phyloP scores from a whole-genome alignment of 1,140 invertebrate species.

The Cheumatopsyche charites region DNA sequence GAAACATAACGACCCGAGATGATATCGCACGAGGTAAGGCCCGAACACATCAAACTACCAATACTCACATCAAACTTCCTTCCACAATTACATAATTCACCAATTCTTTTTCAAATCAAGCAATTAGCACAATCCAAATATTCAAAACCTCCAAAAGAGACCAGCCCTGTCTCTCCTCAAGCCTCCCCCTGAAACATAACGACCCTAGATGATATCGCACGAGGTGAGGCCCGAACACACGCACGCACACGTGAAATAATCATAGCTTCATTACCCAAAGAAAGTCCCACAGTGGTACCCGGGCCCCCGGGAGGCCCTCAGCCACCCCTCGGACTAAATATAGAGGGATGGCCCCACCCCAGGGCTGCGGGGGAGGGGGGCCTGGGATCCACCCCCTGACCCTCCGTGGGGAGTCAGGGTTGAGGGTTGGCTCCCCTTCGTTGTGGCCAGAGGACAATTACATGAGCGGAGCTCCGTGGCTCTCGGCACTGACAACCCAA shows the following conservation, averaged over 20 bases:
- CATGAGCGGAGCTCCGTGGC: neutral
- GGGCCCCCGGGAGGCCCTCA: neutral
- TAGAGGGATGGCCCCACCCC: conserved; percentile 43
- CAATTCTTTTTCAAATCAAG: no score
- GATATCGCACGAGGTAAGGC: conserved; percentile 25
- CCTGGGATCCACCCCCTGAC: no score
- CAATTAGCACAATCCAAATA: no score
- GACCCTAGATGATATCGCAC: conserved; percentile 29
- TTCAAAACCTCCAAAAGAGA: no score
- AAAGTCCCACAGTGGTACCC: conserved; percentile 35
- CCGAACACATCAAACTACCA: no score
- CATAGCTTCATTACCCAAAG: conserved; percentile 46
- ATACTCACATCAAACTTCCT: no score
- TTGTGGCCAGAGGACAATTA: conserved; percentile 32
- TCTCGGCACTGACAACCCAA: neutral
- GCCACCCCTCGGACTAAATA: conserved; percentile 32
- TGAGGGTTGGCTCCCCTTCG: conserved; percentile 21
- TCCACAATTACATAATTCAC: no score
- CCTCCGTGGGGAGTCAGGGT: neutral
- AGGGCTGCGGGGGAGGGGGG: no score
- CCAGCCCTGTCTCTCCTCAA: neutral
- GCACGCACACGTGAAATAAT: conserved; percentile 44
- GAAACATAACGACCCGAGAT: no score
- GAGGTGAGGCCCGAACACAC: conserved; percentile 25
- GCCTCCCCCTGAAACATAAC: neutral